These are phyloP conservation scores for Phengaris arion DNA, from an alignment of 2,888 invertebrate genomes.

Conservation along the genomic window DNA sequence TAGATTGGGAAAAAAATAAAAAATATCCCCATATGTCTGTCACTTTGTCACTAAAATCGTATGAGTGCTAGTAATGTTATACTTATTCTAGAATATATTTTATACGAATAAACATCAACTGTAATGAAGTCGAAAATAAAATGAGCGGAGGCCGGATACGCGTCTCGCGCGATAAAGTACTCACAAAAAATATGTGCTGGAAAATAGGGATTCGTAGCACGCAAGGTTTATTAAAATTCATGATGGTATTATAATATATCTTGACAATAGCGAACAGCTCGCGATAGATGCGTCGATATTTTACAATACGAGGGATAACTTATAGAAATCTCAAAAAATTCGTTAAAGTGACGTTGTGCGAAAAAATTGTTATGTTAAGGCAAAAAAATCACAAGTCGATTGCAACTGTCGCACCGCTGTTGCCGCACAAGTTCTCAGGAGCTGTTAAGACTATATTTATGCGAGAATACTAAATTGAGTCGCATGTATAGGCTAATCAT, in stretches of 20 bases:
- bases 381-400: no score
- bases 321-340: not conserved
- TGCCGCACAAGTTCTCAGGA: no score
- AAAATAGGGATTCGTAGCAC: constrained; percentile 7
- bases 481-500: no score
- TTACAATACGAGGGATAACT: not conserved
- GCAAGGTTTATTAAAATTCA: constrained; percentile 23
- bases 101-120: constrained; percentile 17
- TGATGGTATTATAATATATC: constrained; percentile 6
- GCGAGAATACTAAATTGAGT: no score
- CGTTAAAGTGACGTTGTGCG: no score
- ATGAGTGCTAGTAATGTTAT: not conserved
- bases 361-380: no score
- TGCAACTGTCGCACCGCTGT: no score
- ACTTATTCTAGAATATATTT: constrained; percentile 9
- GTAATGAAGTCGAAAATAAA: constrained; percentile 12
- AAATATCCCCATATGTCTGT: no score
- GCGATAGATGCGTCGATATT: not conserved
- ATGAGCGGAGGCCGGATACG: constrained; percentile 3
- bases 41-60: not conserved
- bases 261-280: not conserved
- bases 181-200: constrained; percentile 19
- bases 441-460: no score
- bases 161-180: constrained; percentile 24
- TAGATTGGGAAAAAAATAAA: no score